Base-by-base conservation (phyloP, 1,140 invertebrate species). In the Parasteatoda tepidariorum region DNA sequence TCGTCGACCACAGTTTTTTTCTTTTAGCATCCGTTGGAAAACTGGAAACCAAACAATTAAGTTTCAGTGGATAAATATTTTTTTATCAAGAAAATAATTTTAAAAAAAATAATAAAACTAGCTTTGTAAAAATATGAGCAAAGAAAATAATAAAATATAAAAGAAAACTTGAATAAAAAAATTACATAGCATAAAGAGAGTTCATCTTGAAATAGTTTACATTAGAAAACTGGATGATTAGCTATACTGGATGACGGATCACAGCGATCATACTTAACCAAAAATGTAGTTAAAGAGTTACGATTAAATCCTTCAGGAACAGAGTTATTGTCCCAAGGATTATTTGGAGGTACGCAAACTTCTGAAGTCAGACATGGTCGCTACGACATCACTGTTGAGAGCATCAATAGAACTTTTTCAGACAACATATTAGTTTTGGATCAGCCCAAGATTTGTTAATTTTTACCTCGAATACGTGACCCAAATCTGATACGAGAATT, bases 221-320 rank as follows among this genome's bases (percentile, higher is more conserved):
- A n/a, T n/a, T n/a, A n/a, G n/a, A n/a, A n/a, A n/a, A n/a, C n/a
- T n/a, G n/a, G n/a, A n/a, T n/a, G n/a, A n/a, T n/a, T n/a, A 34
- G 71, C 55, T 18, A 9, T 61, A 6, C 11, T 61, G 57, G 71
- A 61, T 61, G 71, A 75, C 24, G n/a, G 31, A n/a, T 75, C 55
- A 5, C 71, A 59, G 11, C 33, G 54, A 0, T 75, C 71, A 9
- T 75, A 61, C 24, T 34, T 75, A 26, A 22, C 59, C 34, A 38
- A 61, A n/a, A 6, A 61, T 7, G n/a, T 75, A 13, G 71, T 33
- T 6, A 6, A 38, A 38, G 31, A 75, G n/a, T 30, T 61, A 9
- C 38, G 30, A 34, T 55, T 75, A 26, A 5, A 0, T 18, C 30
- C 33, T 7, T 59, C 31, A 11, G 71, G 71, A 34, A 61, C 38